Percentiles rank a stretch among this genome's conserved stretches.
phyloP scores from a whole-genome alignment of 2,797 vertebrate genomes.

The Picus viridis region DNA sequence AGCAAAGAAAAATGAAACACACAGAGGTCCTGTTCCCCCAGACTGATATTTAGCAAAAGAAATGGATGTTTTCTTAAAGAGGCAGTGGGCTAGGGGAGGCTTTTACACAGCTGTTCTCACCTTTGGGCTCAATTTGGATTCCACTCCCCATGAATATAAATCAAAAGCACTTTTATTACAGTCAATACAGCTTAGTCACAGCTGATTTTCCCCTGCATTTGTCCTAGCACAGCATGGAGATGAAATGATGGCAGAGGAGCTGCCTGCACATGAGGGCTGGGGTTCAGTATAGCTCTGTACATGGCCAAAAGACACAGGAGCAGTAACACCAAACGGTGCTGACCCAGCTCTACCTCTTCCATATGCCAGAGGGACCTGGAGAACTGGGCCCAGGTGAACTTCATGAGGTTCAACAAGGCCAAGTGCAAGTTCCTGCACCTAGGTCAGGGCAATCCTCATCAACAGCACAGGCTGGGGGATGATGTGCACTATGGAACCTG shows the following conservation, averaged over 20 bases:
- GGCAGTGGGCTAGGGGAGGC: not conserved
- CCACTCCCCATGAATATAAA: not conserved
- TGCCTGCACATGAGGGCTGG: rapidly evolving
- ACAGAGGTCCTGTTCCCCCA: not conserved
- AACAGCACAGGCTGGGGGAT: too few relatives aligned
- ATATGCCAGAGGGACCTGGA: too few relatives aligned
- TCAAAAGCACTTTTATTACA: not conserved
- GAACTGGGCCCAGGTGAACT: too few relatives aligned
- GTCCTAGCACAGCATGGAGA: rapidly evolving
- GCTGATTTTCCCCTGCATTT: not conserved
- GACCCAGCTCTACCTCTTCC: not conserved
- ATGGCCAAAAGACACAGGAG: rapidly evolving
- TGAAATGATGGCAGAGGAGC: not conserved
- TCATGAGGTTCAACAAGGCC: too few relatives aligned
- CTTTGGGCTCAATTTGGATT: not conserved
- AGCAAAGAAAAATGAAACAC: slow-evolving; percentile 40
- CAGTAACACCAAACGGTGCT: rapidly evolving
- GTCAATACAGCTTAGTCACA: not conserved
- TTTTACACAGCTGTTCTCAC: not conserved
- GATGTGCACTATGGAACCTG: too few relatives aligned
- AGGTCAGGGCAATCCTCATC: too few relatives aligned
- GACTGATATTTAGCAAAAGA: slow-evolving; percentile 6
- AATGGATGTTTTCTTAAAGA: slow-evolving; percentile 24
- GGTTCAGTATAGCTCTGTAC: rapidly evolving
- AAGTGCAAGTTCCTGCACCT: too few relatives aligned